Base-by-base conservation (phyloP, 2,113 vertebrate species). In the Hystrix cristata region DNA sequence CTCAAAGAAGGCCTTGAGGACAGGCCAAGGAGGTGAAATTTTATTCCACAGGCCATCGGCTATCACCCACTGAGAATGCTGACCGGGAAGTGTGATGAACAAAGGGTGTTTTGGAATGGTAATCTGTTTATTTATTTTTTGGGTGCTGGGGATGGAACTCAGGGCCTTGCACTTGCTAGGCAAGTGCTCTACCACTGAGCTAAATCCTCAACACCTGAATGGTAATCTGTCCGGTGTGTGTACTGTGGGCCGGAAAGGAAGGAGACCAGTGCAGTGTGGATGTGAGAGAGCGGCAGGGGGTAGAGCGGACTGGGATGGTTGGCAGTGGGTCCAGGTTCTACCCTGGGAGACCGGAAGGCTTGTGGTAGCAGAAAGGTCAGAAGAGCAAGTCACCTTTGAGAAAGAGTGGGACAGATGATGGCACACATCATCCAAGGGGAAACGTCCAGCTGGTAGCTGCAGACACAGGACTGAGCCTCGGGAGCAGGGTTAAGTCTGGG, bases 1-100 rank as follows among this genome's bases (percentile, higher is more conserved):
- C 19, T 87, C 48, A 90, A 94, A 65, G 57, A 95, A 59, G 78
- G 31, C 65, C 64, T 90, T 78, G 46, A 87, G 59, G 81, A 53
- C 46, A 95, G 46, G 92, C 62, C 84, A 86, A 95, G 90, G 81
- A 94, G 53, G 69, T 53, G 84, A 78, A 94, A 96, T 38, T 87
- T 65, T 65, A 87, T 90, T 53, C 64, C 64, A 57, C 16, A 67
- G 87, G 43, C 46, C n/a, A 80, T 88, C 53, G 64, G n/a, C 6
- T 92, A 82, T 86, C 87, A 96, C 11, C 7, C 65, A 71, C 38
- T 76, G 59, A 94, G 84, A 46, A 80, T 76, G 27, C 27, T 72
- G 57, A 89, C 74, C 62, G 53, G 53, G 16, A 86, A 79, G 59
- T 53, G 3, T 90, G 51, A 84, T 55, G 71, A 92, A 92, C 72